Evolutionary conservation across 2,797 vertebrate genomes (phyloP).

Genomic region (Simalia tracyae): DNA sequence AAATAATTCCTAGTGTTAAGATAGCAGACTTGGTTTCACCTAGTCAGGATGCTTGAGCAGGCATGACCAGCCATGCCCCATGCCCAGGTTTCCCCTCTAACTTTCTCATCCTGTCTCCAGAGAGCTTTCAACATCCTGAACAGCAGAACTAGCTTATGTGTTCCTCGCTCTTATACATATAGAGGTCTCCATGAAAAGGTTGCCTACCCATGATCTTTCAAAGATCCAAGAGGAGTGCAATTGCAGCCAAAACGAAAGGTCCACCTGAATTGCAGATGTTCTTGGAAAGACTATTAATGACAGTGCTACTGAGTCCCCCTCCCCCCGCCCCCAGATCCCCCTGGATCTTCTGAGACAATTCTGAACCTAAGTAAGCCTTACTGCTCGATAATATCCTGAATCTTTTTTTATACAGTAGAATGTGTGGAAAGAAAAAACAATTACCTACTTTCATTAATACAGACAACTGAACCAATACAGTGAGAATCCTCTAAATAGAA

Average conservation of each 20-base stretch:
- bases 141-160: not conserved
- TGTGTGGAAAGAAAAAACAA: not conserved
- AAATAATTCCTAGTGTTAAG: constrained; percentile 6
- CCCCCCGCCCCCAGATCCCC: too few relatives aligned
- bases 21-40: not conserved
- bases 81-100: not conserved
- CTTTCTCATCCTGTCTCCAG: not conserved
- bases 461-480: not conserved
- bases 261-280: not conserved
- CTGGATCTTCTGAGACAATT: too few relatives aligned
- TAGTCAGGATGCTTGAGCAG: not conserved
- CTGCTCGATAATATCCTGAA: not conserved
- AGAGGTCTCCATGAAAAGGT: not conserved
- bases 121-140: not conserved
- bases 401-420: not conserved
- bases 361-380: not conserved
- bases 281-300: not conserved
- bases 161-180: not conserved
- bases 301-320: not conserved
- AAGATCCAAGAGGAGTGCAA: not conserved
- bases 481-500: not conserved
- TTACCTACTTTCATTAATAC: not conserved
- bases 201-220: not conserved
- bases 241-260: not conserved
- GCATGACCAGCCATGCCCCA: not conserved